Base-by-base conservation (phyloP, 2,113 vertebrate genomes). In the Panurus biarmicus region DNA sequence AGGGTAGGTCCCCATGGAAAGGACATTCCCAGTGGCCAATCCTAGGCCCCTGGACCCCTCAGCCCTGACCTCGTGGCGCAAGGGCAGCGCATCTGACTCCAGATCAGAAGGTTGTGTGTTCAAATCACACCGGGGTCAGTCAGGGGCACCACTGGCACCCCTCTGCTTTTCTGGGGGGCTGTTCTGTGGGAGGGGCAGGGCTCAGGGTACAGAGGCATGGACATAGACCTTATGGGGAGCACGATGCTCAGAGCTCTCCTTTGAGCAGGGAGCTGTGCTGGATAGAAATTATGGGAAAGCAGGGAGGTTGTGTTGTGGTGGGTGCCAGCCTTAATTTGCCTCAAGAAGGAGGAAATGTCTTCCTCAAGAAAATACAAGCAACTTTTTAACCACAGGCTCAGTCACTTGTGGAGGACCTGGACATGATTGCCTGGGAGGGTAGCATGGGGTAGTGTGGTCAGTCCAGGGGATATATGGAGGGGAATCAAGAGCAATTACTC, bases 41-140 rank as follows among this genome's bases (percentile, higher is more conserved):
- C 2, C 3, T 0, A 1, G 8, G 7, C 14, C 16, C 1, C 0
- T 0, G 1, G 2, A 1, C 0, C 9, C 8, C 5, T 22, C 3
- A 26, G 25, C 1, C 56, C 29, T 0, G 85, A 42, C 91, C 85
- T 78, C 40, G 80, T 93, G 94, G 94, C 70, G 54, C 91, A 95
- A 95, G 50, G 91, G 94, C 8, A 95, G 94, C 70, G 54, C 79
- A 1, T 93, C 91, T 93, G 91, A 93, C 91, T 95, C 88, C 94
- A 91, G 91, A 95, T 95, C 94, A 93, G 94, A 93, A 95, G 91
- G 91, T 2, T 95, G 80, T 95, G 94, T 95, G 91, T 88, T 93
- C 88, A 3, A 93, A 93, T 95, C 94, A 91, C 91, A 88, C 80
- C 75, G 70, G 65, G 91, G 94, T 91, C 94, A 87, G 12, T 4